These are phyloP conservation scores for Malacoraja senta DNA, from an alignment of 2,797 vertebrate species.

Conservation along the genomic window DNA sequence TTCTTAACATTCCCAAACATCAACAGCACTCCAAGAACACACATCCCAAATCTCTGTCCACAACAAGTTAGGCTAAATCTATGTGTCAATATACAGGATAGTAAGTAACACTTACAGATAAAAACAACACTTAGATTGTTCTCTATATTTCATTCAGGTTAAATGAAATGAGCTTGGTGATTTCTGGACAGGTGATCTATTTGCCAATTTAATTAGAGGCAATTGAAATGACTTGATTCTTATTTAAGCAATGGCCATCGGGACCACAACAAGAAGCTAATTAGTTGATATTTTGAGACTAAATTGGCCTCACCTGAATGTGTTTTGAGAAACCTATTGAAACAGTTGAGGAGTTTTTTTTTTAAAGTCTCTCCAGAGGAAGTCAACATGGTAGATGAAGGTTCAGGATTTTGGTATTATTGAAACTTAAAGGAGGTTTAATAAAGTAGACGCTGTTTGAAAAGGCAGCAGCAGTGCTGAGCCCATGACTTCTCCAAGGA, in stretches of 20 bases:
- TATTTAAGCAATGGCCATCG: neutral
- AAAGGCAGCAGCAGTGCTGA: neutral
- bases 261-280: neutral
- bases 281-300: neutral
- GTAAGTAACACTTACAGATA: neutral
- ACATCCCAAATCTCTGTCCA: neutral
- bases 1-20: neutral
- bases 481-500: neutral
- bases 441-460: too few relatives aligned
- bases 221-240: too few relatives aligned
- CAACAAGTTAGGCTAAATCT: neutral
- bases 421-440: too few relatives aligned
- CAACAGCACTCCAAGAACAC: neutral
- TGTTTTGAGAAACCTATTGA: neutral
- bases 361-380: neutral
- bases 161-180: neutral
- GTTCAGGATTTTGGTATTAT: neutral
- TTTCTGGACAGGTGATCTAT: neutral
- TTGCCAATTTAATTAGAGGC: neutral
- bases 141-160: neutral
- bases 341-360: neutral
- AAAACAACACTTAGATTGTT: neutral
- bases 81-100: neutral
- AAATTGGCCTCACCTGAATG: neutral
- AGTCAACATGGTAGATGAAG: neutral